Evolutionary conservation across 2,797 vertebrate genomes (phyloP).

Genomic region (Alca torda): DNA sequence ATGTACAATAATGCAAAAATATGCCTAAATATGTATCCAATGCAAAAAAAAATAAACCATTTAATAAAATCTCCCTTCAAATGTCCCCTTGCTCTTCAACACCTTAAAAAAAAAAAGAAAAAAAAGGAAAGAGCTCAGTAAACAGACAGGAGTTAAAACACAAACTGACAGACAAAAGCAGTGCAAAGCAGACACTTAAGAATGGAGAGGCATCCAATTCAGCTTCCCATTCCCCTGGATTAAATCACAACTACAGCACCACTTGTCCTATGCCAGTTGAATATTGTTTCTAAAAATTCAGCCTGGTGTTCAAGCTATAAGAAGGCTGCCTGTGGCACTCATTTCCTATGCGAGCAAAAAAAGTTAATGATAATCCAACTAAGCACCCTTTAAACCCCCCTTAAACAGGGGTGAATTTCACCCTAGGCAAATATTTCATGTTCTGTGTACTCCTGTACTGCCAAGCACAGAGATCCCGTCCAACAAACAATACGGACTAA

Average conservation of each 20-base stretch:
- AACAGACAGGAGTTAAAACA: constrained; percentile 15
- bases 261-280: background rate
- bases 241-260: background rate
- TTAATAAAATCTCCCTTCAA: constrained; percentile 58
- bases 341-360: background rate
- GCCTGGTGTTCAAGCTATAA: background rate
- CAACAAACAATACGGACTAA: background rate
- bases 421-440: background rate
- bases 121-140: background rate
- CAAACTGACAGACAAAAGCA: background rate
- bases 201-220: background rate
- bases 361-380: constrained; percentile 29
- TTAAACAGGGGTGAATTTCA: constrained; percentile 30
- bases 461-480: background rate
- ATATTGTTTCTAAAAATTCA: background rate
- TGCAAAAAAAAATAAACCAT: constrained; percentile 60
- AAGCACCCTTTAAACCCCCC: constrained; percentile 9
- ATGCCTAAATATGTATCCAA: constrained; percentile 57
- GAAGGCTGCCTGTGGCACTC: background rate
- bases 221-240: background rate
- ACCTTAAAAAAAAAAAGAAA: background rate
- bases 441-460: background rate
- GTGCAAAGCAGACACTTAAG: constrained; percentile 8
- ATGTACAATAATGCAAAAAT: constrained; percentile 66
- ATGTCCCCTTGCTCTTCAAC: constrained; percentile 30